Conservation (phyloP, 1,140 invertebrate species). For the Apis cerana region DNA sequence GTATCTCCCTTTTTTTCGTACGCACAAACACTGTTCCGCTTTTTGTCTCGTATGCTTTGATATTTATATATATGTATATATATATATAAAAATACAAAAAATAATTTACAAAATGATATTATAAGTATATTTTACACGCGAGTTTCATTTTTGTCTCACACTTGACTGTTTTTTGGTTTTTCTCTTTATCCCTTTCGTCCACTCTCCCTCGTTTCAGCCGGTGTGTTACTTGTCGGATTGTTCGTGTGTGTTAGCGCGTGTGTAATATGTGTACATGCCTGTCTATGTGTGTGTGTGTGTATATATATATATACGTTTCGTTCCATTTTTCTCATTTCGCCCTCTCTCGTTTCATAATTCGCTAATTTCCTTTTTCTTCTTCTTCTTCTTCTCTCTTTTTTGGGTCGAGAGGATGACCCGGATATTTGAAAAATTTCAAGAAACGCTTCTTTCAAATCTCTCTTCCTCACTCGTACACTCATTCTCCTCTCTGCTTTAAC, state of each 20-base stretch:
- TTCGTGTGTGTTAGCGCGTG: not conserved
- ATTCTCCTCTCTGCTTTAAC: too few species aligned
- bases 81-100: constrained; percentile 75
- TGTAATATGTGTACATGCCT: not conserved
- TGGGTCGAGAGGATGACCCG: constrained; percentile 9
- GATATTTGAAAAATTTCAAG: constrained; percentile 57
- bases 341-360: not conserved
- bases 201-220: constrained; percentile 24
- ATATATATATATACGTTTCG: not conserved
- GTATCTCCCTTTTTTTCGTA: constrained; percentile 24
- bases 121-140: constrained; percentile 70
- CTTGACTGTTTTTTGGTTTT: constrained; percentile 48
- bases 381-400: not conserved
- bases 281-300: not conserved
- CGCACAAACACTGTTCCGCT: constrained; percentile 65
- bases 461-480: not conserved
- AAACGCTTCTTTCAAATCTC: constrained; percentile 49
- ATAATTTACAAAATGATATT: constrained; percentile 75
- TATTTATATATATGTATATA: constrained; percentile 66
- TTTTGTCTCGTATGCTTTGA: constrained; percentile 64
- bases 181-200: constrained; percentile 38
- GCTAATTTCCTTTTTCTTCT: constrained; percentile 1
- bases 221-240: constrained; percentile 14
- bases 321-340: not conserved
- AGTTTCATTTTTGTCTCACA: constrained; percentile 57